These are phyloP conservation scores for Idaea aversata DNA, from an alignment of 2,888 invertebrate genomes.

Conservation along the genomic window DNA sequence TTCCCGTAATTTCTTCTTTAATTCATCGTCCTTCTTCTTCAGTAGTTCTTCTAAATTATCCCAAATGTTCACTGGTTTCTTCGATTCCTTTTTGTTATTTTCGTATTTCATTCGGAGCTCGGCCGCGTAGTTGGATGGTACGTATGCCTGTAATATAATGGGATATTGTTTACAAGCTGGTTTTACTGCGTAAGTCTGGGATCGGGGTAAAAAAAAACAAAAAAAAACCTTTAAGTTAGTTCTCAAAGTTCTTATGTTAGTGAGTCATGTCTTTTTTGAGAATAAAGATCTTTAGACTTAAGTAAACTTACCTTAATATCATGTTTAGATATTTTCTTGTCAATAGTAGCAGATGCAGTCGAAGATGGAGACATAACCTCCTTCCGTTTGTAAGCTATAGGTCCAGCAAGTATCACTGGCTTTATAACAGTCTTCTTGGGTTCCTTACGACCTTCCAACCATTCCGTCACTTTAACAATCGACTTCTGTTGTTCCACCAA, in stretches of 20 bases:
- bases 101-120: conserved; percentile 38
- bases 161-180: neutral
- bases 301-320: neutral
- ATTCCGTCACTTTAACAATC: neutral
- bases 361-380: neutral
- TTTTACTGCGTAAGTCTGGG: too few relatives aligned
- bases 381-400: neutral
- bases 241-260: too few relatives aligned
- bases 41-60: conserved; percentile 29
- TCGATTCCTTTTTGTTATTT: conserved; percentile 12
- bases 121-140: conserved; percentile 39
- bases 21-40: conserved; percentile 35
- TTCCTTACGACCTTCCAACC: neutral
- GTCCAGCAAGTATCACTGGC: neutral
- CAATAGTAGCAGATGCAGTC: neutral
- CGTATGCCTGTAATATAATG: conserved; percentile 19
- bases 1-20: conserved; percentile 14
- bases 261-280: too few relatives aligned
- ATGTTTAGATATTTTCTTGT: neutral
- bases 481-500: neutral
- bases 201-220: too few relatives aligned
- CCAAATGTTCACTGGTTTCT: conserved; percentile 30
- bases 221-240: too few relatives aligned
- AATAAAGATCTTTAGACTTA: too few relatives aligned
- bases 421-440: neutral